These are phyloP conservation scores for Muscina levida DNA, from an alignment of 2,888 invertebrate species.

Conservation along the genomic window DNA sequence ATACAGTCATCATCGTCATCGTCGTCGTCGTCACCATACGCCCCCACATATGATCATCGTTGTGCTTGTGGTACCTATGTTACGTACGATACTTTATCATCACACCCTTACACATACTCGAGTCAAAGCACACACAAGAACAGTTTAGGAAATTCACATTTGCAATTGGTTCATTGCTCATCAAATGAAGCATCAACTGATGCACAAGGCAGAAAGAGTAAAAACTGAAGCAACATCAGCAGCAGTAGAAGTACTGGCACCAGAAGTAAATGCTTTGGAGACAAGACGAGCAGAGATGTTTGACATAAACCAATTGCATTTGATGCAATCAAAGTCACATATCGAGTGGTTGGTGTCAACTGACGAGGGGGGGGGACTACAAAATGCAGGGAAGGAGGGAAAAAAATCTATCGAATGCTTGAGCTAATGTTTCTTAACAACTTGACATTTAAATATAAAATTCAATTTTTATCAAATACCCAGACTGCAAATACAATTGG, in stretches of 20 bases:
- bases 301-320: slow-evolving; percentile 66
- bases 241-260: neutral
- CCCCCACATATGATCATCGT: no score
- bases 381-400: slow-evolving; percentile 6
- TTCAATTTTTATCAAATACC: slow-evolving; percentile 63
- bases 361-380: neutral
- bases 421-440: slow-evolving; percentile 66
- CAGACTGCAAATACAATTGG: slow-evolving; percentile 41
- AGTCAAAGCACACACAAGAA: slow-evolving; percentile 15
- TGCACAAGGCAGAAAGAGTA: slow-evolving; percentile 1
- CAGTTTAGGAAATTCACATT: slow-evolving; percentile 50
- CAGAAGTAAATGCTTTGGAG: neutral
- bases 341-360: slow-evolving; percentile 8
- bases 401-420: slow-evolving; percentile 43
- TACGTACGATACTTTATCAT: neutral
- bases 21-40: neutral
- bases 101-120: neutral
- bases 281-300: slow-evolving; percentile 54
- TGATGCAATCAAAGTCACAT: slow-evolving; percentile 66
- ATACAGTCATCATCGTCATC: neutral
- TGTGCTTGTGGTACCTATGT: neutral
- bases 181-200: slow-evolving; percentile 60
- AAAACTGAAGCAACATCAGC: slow-evolving; percentile 37
- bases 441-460: slow-evolving; percentile 67
- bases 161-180: slow-evolving; percentile 64